These are phyloP conservation scores for Zygothrica quintamaculata DNA, from an alignment of 2,888 invertebrate genomes.

Conservation along the genomic window DNA sequence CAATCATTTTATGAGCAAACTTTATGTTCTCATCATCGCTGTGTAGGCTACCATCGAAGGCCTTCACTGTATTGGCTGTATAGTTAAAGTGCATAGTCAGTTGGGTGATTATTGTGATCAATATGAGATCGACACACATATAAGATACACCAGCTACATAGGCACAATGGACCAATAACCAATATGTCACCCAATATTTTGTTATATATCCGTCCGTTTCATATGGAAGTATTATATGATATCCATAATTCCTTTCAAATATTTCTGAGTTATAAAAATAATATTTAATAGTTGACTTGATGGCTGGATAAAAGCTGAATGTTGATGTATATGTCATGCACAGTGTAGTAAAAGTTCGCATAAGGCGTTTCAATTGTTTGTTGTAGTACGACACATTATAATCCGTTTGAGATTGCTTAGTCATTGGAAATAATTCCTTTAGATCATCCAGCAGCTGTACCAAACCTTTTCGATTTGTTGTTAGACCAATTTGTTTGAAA, in stretches of 20 bases:
- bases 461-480: constrained; percentile 47
- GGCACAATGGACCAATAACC: constrained; percentile 66
- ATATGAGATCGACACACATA: constrained; percentile 74
- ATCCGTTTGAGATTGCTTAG: constrained; percentile 40
- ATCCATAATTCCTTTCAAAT: constrained; percentile 69
- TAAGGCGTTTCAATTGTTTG: constrained; percentile 58
- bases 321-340: constrained; percentile 75
- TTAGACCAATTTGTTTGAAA: constrained; percentile 71
- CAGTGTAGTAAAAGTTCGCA: constrained; percentile 64
- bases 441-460: constrained; percentile 63
- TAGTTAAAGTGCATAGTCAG: constrained; percentile 75
- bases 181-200: constrained; percentile 64
- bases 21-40: constrained; percentile 51
- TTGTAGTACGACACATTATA: constrained; percentile 57
- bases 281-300: constrained; percentile 61
- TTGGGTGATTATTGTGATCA: constrained; percentile 74
- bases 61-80: constrained; percentile 62
- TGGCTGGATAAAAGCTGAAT: constrained; percentile 75
- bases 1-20: constrained; percentile 48
- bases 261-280: constrained; percentile 62
- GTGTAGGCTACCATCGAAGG: constrained; percentile 51
- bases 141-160: constrained; percentile 75
- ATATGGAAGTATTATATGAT: constrained; percentile 63
- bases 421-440: constrained; percentile 62
- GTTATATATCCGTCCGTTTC: too few relatives aligned